Base-by-base conservation (phyloP, 2,113 vertebrate genomes). In the Nansenia antarctica region DNA sequence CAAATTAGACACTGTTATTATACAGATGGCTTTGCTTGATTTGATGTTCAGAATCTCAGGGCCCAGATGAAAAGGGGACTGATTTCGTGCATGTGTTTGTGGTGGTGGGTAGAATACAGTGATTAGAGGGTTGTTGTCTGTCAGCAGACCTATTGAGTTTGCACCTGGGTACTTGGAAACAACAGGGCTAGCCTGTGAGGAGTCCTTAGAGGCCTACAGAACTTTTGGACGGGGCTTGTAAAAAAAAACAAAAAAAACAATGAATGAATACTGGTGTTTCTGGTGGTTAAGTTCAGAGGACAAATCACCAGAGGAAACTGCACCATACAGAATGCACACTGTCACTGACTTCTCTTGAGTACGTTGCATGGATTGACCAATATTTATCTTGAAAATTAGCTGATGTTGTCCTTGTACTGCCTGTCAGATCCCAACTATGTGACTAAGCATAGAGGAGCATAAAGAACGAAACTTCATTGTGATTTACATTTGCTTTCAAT, bases 141-240 rank as follows among this genome's bases (percentile, higher is more conserved):
- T 29, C 3, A 73, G 80, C 65, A n/a, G 2, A 57, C 62, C 45
- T 71, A 58, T 76, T 83, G 77, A 82, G 76, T 68, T 65, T 78
- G 63, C 84, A 87, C 73, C 82, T 88, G 86, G 79, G 68, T 71
- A 76, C 85, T 72, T n/a, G n/a, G 70, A 85, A 71, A 47, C 68
- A 71, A 60, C 31, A 39, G 6, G 52, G 66, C 62, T 78, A 47
- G 42, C 14, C n/a, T n/a, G n/a, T n/a, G n/a, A n/a, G n/a, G n/a
- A 42, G 37, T 42, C 11, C 11, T 42, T 42, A 42, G 15, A 14
- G 5, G 53, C 14, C 22, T 11, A 55, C 53, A 11, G 53, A 14
- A 26, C 26, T 12, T 18, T 55, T 29, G 22, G 12, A 55, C 27
- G 26, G 26, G 53, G 12, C 53, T 12, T 55, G 5, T 11, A 29